These are phyloP conservation scores for Abrostola triplasia DNA, from an alignment of 2,888 invertebrate species.

Conservation along the genomic window DNA sequence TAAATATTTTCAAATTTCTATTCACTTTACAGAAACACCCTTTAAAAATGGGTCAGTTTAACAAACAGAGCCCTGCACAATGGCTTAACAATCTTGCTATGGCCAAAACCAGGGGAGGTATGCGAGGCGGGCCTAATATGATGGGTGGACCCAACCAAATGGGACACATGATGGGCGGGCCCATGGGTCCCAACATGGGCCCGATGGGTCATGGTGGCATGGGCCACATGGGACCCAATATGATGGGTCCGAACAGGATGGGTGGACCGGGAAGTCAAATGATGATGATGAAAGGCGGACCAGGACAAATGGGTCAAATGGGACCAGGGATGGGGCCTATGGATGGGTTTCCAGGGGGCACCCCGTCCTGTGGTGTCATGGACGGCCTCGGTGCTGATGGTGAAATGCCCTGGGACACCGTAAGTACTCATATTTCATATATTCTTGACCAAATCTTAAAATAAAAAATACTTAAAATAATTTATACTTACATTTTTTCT, in stretches of 20 bases:
- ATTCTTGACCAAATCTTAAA: too few relatives aligned
- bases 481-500: background rate
- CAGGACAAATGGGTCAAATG: constrained; percentile 84
- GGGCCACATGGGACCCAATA: constrained; percentile 85
- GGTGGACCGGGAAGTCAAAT: constrained; percentile 82
- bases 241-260: constrained; percentile 86
- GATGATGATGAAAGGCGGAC: constrained; percentile 87
- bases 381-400: constrained; percentile 89
- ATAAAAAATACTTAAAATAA: background rate
- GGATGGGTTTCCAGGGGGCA: constrained; percentile 88
- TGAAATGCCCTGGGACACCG: constrained; percentile 89
- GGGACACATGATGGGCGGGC: constrained; percentile 86
- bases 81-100: constrained; percentile 94
- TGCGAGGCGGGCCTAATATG: constrained; percentile 87
- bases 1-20: constrained; percentile 1
- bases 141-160: constrained; percentile 86
- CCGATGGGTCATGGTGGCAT: constrained; percentile 83
- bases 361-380: constrained; percentile 89
- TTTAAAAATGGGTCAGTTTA: constrained; percentile 95
- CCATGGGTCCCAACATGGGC: constrained; percentile 84
- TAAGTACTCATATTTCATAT: constrained; percentile 63
- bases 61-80: constrained; percentile 94
- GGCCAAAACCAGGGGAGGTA: constrained; percentile 91
- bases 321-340: constrained; percentile 83
- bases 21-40: constrained; percentile 93